phyloP scores from a whole-genome alignment of 2,113 vertebrate genomes.

The Emydura subglobosa region DNA sequence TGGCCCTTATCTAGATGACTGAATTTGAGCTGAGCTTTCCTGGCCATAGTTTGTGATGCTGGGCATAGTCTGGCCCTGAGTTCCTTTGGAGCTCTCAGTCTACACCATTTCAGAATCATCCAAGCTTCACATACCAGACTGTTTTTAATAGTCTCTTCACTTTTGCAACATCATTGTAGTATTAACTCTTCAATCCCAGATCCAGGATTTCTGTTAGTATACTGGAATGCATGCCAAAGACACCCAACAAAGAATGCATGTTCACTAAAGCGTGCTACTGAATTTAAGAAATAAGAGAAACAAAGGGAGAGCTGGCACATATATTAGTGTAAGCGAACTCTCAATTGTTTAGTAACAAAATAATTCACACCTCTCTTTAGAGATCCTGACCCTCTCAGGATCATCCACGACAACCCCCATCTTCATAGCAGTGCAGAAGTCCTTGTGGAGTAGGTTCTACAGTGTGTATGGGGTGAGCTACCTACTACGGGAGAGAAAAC shows the following conservation, averaged over 20 bases:
- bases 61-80: neutral
- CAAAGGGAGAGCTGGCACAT: neutral
- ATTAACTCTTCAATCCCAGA: accelerated
- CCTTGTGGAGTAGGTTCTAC: neutral
- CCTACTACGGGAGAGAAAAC: neutral
- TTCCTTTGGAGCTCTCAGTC: neutral
- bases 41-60: neutral
- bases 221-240: neutral
- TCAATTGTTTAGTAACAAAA: neutral
- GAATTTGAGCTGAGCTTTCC: neutral
- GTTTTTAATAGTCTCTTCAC: neutral
- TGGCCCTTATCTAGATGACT: neutral
- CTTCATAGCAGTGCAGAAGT: neutral
- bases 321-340: neutral
- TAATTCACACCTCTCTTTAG: neutral
- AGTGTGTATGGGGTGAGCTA: neutral
- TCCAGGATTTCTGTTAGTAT: neutral
- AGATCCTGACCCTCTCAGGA: neutral
- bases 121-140: accelerated
- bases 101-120: neutral
- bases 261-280: neutral
- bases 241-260: neutral
- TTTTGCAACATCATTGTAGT: accelerated
- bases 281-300: neutral
- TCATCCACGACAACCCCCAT: neutral